These are phyloP conservation scores for Stichodactyla mertensii DNA, from an alignment of 64 coral and sea anemone genomes.

Conservation along the genomic window DNA sequence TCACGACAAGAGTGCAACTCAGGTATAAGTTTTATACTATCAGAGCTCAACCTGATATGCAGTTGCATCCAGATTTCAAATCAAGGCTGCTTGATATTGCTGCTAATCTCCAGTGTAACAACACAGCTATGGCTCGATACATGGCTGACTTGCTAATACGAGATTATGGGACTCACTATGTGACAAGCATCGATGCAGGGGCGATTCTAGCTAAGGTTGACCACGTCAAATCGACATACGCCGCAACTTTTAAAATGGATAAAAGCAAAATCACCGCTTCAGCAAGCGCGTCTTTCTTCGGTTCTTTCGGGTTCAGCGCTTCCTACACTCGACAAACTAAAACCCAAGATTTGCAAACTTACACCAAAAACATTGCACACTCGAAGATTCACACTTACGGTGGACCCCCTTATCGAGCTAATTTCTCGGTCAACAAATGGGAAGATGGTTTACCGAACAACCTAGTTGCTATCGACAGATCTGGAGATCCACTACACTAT, in stretches of 20 bases:
- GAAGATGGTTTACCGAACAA: slow-evolving; percentile 61
- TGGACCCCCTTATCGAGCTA: slow-evolving; percentile 59
- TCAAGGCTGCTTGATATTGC: slow-evolving; percentile 68
- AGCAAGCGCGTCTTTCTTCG: slow-evolving; percentile 69
- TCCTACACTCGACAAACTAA: slow-evolving; percentile 21
- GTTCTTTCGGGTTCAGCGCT: neutral
- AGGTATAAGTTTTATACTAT: slow-evolving; percentile 68
- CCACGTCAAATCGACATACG: slow-evolving; percentile 48
- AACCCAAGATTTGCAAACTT: slow-evolving; percentile 37
- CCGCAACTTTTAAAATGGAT: slow-evolving; percentile 24
- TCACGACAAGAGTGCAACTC: slow-evolving; percentile 78
- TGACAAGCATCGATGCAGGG: slow-evolving; percentile 76
- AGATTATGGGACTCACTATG: slow-evolving; percentile 69
- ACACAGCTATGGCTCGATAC: slow-evolving; percentile 59
- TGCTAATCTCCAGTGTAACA: slow-evolving; percentile 78
- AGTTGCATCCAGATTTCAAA: slow-evolving; percentile 77
- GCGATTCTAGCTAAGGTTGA: slow-evolving; percentile 77
- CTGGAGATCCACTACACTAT: slow-evolving; percentile 80
- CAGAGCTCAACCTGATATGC: slow-evolving; percentile 51
- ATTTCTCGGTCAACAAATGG: slow-evolving; percentile 77
- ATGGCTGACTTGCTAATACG: slow-evolving; percentile 67
- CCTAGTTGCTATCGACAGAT: slow-evolving; percentile 69
- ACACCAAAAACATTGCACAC: slow-evolving; percentile 47
- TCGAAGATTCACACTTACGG: slow-evolving; percentile 66
- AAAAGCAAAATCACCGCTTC: slow-evolving; percentile 73